These are phyloP conservation scores for Ivindomyrus marchei DNA, from an alignment of 2,113 vertebrate genomes.

Conservation along the genomic window DNA sequence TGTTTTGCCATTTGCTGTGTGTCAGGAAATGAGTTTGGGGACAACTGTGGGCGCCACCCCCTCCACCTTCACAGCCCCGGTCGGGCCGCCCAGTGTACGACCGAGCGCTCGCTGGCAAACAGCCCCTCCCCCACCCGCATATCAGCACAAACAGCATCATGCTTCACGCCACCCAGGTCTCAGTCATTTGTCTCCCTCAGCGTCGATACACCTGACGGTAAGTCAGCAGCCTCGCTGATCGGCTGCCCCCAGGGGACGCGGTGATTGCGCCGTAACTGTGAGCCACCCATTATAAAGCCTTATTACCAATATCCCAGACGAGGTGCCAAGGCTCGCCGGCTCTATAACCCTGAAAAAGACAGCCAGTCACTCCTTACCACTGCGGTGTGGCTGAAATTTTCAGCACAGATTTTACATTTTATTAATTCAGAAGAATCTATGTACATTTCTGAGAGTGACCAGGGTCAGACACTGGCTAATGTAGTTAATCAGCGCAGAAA, in stretches of 20 bases:
- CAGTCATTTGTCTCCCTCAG: slow-evolving; percentile 16
- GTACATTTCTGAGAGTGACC: neutral
- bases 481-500: too few relatives aligned
- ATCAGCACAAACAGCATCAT: slow-evolving; percentile 16
- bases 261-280: neutral
- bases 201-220: slow-evolving; percentile 21
- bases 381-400: neutral
- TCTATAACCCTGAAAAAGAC: neutral
- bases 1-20: neutral
- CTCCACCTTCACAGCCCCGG: neutral
- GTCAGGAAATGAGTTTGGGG: neutral
- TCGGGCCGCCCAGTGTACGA: neutral
- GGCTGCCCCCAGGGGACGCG: neutral
- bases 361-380: neutral
- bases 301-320: neutral
- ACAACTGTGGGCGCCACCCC: neutral
- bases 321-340: neutral
- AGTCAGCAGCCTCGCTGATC: slow-evolving; percentile 23
- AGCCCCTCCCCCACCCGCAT: neutral
- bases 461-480: neutral
- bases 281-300: neutral
- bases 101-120: neutral
- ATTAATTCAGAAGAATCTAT: neutral
- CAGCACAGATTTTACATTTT: neutral
- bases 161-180: neutral